Evolutionary conservation across 2,888 invertebrate genomes (phyloP).

Genomic region (Mesodorylaimus sp.): DNA sequence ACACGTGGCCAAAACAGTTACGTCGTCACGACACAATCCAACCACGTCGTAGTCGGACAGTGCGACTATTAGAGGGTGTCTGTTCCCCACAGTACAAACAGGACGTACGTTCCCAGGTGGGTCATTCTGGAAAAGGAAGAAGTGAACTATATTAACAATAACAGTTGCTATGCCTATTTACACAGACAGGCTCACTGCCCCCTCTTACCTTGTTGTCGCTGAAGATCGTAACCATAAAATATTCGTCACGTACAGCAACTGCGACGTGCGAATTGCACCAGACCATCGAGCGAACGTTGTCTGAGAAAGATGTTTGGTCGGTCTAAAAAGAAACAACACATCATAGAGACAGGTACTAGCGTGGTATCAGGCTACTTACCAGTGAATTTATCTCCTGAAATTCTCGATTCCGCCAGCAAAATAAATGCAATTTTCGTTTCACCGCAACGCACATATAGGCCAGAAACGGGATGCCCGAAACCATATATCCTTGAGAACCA

Average conservation of each 20-base stretch:
- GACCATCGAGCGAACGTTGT: neutral
- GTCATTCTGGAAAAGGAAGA: too few species aligned
- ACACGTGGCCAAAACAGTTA: slow-evolving; percentile 3
- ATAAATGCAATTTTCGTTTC: neutral
- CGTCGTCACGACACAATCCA: slow-evolving; percentile 13
- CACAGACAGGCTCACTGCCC: too few species aligned
- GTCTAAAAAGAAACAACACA: too few species aligned
- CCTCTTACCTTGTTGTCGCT: neutral
- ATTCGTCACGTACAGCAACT: slow-evolving; percentile 5
- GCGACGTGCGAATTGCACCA: slow-evolving; percentile 2
- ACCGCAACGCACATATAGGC: slow-evolving; percentile 7
- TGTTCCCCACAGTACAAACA: too few species aligned
- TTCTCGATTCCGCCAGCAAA: slow-evolving; percentile 1
- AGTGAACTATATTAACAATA: too few species aligned
- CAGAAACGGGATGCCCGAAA: too few species aligned
- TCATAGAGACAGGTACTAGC: too few species aligned
- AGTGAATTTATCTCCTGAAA: neutral
- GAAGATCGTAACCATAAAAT: slow-evolving; percentile 4
- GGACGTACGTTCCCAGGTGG: too few species aligned
- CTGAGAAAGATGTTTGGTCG: neutral
- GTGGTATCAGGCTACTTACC: too few species aligned
- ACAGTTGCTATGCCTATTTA: too few species aligned
- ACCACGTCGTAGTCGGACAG: slow-evolving; percentile 12
- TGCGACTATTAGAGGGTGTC: slow-evolving; percentile 13
- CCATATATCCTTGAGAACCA: too few species aligned